Conservation (phyloP, 1,140 invertebrate species). For the Drosophila tani region DNA sequence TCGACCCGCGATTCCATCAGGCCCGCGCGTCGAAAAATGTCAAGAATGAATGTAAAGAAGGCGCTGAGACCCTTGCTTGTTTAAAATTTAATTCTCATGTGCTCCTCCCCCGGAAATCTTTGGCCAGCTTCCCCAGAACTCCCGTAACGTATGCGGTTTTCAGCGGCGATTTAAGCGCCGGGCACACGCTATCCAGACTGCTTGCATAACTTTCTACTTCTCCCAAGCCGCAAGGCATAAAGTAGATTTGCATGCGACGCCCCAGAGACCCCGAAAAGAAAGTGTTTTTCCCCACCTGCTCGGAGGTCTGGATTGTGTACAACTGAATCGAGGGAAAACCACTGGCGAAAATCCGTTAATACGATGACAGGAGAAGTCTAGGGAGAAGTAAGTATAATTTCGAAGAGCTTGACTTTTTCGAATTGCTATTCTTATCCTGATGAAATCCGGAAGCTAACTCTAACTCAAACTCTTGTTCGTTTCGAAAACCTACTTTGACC, state of each 20-base stretch:
- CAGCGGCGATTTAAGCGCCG: slow-evolving; percentile 55
- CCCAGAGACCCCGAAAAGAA: slow-evolving; percentile 43
- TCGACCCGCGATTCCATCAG: slow-evolving; percentile 33
- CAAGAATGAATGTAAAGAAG: slow-evolving; percentile 46
- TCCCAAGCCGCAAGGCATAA: slow-evolving; percentile 26
- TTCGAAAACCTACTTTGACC: too few species aligned
- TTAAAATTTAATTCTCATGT: slow-evolving; percentile 73
- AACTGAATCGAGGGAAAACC: slow-evolving; percentile 27
- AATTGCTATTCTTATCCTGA: neutral
- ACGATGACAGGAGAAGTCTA: slow-evolving; percentile 13
- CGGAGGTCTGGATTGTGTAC: slow-evolving; percentile 1
- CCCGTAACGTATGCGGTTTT: slow-evolving; percentile 40
- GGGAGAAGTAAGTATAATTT: neutral
- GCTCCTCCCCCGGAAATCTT: slow-evolving; percentile 19
- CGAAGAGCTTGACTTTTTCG: neutral
- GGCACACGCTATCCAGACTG: slow-evolving; percentile 55
- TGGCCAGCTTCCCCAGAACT: slow-evolving; percentile 27
- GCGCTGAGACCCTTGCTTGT: slow-evolving; percentile 31
- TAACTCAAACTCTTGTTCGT: too few species aligned
- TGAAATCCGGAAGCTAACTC: neutral
- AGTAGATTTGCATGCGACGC: slow-evolving; percentile 72
- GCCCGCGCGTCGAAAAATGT: slow-evolving; percentile 16
- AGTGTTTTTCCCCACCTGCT: slow-evolving; percentile 11
- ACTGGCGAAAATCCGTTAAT: slow-evolving; percentile 24
- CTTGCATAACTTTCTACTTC: slow-evolving; percentile 57